Conservation (phyloP, 2,113 vertebrate genomes). For the Gasterosteus aculeatus region DNA sequence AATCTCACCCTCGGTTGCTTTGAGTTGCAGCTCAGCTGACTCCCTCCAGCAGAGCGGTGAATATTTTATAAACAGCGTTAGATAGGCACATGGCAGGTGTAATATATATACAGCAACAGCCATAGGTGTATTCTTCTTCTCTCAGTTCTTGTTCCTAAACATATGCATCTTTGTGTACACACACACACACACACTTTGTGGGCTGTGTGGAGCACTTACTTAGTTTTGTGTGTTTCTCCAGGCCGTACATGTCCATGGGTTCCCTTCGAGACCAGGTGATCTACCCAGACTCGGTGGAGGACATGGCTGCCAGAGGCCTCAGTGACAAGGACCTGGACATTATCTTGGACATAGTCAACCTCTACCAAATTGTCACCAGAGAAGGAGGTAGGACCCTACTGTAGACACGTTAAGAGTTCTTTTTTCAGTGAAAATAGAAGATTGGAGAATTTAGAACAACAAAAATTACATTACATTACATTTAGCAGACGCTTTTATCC, state of each 20-base stretch:
- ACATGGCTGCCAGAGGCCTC: slow-evolving; percentile 90
- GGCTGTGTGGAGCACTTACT: slow-evolving; percentile 6
- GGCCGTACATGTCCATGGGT: slow-evolving; percentile 98
- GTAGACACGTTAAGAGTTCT: rapidly evolving
- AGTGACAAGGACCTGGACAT: slow-evolving; percentile 89
- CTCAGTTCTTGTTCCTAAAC: slow-evolving; percentile 12
- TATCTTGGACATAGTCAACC: slow-evolving; percentile 92
- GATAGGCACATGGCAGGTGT: slow-evolving; percentile 45
- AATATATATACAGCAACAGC: slow-evolving; percentile 26
- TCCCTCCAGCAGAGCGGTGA: slow-evolving; percentile 59
- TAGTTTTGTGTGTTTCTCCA: slow-evolving; percentile 60
- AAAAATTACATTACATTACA: too few species aligned
- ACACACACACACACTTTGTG: slow-evolving; percentile 15
- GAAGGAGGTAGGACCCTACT: slow-evolving; percentile 88
- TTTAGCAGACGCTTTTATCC: too few species aligned
- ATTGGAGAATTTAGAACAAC: neutral
- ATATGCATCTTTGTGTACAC: slow-evolving; percentile 2
- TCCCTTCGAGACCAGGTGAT: slow-evolving; percentile 96
- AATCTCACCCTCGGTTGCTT: slow-evolving; percentile 15
- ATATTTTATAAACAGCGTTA: slow-evolving; percentile 75
- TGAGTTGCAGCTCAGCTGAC: slow-evolving; percentile 30
- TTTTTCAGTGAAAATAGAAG: neutral
- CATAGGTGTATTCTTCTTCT: slow-evolving; percentile 2
- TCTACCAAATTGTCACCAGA: slow-evolving; percentile 95
- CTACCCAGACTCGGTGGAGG: slow-evolving; percentile 93